Percentiles rank a stretch among this genome's conserved stretches.
phyloP scores from a whole-genome alignment of 2,888 invertebrate genomes.

The Zeuzera pyrina region DNA sequence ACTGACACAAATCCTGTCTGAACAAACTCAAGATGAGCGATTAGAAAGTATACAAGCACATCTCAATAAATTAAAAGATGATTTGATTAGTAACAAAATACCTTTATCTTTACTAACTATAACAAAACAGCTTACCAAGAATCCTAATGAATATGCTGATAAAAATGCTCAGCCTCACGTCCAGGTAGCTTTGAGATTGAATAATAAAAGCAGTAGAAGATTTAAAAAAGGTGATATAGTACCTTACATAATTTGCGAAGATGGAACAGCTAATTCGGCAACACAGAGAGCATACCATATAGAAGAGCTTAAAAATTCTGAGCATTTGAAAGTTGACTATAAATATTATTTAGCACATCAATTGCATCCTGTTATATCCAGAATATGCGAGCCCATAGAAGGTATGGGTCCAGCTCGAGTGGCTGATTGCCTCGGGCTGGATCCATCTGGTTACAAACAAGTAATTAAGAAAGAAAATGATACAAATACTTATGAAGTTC shows the following conservation, averaged over 20 bases:
- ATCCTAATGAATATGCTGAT: constrained; percentile 93
- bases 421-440: constrained; percentile 89
- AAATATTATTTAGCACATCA: constrained; percentile 96
- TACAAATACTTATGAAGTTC: constrained; percentile 58
- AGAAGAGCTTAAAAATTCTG: constrained; percentile 86
- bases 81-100: constrained; percentile 79
- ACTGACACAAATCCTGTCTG: constrained; percentile 86
- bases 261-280: constrained; percentile 84
- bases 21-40: constrained; percentile 86
- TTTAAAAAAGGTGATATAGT: constrained; percentile 96
- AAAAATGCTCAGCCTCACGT: constrained; percentile 89
- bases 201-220: constrained; percentile 83
- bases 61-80: constrained; percentile 82
- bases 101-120: constrained; percentile 86
- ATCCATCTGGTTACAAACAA: constrained; percentile 68
- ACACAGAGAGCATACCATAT: constrained; percentile 95
- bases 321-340: constrained; percentile 82
- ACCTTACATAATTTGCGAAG: constrained; percentile 95
- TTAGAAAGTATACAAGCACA: constrained; percentile 88
- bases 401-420: constrained; percentile 92
- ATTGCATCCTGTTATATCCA: constrained; percentile 95
- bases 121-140: constrained; percentile 95
- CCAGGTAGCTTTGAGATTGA: constrained; percentile 87
- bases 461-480: constrained; percentile 57
- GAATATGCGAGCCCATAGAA: constrained; percentile 96